Evolutionary conservation across 2,888 invertebrate species (phyloP).

Genomic region (Oasisia sp.): DNA sequence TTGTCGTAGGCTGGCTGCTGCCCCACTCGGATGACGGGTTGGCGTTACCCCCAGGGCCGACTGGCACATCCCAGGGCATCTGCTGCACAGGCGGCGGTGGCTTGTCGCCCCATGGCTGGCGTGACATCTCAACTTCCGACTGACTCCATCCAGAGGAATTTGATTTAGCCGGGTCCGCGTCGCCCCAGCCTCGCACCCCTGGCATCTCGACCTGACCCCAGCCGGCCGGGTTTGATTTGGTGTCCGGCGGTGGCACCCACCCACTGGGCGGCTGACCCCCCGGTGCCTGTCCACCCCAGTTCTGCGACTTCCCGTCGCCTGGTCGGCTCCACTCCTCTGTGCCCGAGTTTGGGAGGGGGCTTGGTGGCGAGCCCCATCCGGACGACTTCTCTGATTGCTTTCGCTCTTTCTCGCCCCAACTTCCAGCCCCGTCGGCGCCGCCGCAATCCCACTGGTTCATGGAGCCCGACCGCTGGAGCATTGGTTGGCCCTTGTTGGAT

Average conservation of each 20-base stretch:
- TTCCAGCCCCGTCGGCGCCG: not conserved
- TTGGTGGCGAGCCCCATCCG: constrained; percentile 42
- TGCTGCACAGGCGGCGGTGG: not conserved
- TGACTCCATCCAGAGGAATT: constrained; percentile 24
- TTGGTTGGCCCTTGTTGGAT: not conserved
- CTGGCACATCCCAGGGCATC: constrained; percentile 7
- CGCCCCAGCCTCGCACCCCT: constrained; percentile 24
- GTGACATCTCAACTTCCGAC: constrained; percentile 28
- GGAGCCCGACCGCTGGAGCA: not conserved
- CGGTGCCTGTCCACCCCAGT: constrained; percentile 25
- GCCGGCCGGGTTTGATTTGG: constrained; percentile 20
- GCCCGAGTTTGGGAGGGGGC: constrained; percentile 40
- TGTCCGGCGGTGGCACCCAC: not conserved
- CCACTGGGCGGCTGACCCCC: not conserved
- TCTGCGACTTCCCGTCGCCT: constrained; percentile 24
- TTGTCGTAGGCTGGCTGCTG: constrained; percentile 41
- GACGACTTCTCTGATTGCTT: constrained; percentile 10
- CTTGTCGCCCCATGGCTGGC: not conserved
- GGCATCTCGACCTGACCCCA: constrained; percentile 27
- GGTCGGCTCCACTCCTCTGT: constrained; percentile 42
- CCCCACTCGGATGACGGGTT: constrained; percentile 24
- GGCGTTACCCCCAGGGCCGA: not conserved
- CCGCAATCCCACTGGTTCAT: not conserved
- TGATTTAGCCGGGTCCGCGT: not conserved
- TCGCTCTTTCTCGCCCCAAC: not conserved